These are phyloP conservation scores for Aricia agestis DNA, from an alignment of 1,140 invertebrate genomes.

Conservation along the genomic window DNA sequence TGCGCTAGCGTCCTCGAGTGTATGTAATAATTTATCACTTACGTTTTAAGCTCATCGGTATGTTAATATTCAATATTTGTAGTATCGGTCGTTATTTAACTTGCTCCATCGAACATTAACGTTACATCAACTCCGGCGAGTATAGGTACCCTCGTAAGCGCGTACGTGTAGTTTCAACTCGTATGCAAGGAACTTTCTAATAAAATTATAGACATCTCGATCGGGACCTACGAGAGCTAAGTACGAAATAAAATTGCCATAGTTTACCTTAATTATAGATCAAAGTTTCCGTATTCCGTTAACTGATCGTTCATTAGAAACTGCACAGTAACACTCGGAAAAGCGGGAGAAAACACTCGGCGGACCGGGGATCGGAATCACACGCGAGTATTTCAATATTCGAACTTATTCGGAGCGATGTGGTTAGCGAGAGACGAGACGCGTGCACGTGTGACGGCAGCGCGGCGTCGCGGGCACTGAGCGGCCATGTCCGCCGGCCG, in stretches of 20 bases:
- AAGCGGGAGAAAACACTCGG: slow-evolving; percentile 13
- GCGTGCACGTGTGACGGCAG: slow-evolving; percentile 35
- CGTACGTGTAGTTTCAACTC: slow-evolving; percentile 60
- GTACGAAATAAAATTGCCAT: slow-evolving; percentile 30
- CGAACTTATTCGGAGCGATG: not conserved
- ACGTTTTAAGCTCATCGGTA: slow-evolving; percentile 18
- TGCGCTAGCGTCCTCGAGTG: not conserved
- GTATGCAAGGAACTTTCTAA: slow-evolving; percentile 68
- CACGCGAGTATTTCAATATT: slow-evolving; percentile 8
- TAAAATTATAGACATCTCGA: slow-evolving; percentile 41
- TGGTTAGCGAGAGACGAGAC: no score
- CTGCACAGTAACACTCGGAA: slow-evolving; percentile 50
- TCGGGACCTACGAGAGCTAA: slow-evolving; percentile 20
- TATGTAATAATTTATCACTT: slow-evolving; percentile 21
- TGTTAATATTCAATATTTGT: slow-evolving; percentile 24
- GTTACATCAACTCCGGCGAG: slow-evolving; percentile 55
- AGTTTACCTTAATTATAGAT: slow-evolving; percentile 56
- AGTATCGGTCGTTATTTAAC: slow-evolving; percentile 32
- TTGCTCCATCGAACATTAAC: slow-evolving; percentile 43
- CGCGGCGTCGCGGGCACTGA: slow-evolving; percentile 67
- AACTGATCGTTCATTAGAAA: slow-evolving; percentile 45
- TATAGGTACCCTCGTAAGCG: slow-evolving; percentile 52
- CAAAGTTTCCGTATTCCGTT: slow-evolving; percentile 43
- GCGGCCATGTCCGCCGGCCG: slow-evolving; percentile 38
- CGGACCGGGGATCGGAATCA: not conserved